These are phyloP conservation scores for Eurystomus gularis DNA, from an alignment of 2,113 vertebrate genomes.

Conservation along the genomic window DNA sequence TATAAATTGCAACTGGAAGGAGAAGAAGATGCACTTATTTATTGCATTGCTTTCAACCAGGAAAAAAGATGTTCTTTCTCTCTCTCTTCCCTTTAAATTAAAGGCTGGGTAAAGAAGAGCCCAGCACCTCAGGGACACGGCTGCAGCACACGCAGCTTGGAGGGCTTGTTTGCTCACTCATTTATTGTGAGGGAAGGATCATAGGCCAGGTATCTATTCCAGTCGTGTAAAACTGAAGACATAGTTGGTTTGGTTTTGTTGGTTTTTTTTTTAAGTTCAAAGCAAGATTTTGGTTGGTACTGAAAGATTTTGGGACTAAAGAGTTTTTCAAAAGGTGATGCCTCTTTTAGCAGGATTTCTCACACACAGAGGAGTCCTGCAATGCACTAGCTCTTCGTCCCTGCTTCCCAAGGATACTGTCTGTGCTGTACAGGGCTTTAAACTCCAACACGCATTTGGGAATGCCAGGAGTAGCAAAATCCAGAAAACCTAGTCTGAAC, in stretches of 20 bases:
- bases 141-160: not conserved
- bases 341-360: not conserved
- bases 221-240: not conserved
- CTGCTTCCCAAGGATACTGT: rapidly evolving
- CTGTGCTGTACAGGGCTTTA: not conserved
- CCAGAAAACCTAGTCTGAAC: not conserved
- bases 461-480: not conserved
- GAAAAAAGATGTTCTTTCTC: not conserved
- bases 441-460: rapidly evolving
- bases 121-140: not conserved
- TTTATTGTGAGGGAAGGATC: conserved; percentile 7
- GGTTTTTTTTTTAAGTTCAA: not conserved
- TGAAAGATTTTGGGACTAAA: not conserved
- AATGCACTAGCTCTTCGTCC: not conserved
- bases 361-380: not conserved
- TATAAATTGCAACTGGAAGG: conserved; percentile 46
- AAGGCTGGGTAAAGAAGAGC: not conserved
- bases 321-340: not conserved
- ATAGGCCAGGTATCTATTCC: not conserved
- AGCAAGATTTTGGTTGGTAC: not conserved
- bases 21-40: conserved; percentile 39
- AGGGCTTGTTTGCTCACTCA: not conserved
- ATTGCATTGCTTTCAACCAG: not conserved
- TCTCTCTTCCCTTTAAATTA: conserved; percentile 31
- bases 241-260: not conserved